These are phyloP conservation scores for Lepus townsendii DNA, from an alignment of 2,797 vertebrate species.

Conservation along the genomic window DNA sequence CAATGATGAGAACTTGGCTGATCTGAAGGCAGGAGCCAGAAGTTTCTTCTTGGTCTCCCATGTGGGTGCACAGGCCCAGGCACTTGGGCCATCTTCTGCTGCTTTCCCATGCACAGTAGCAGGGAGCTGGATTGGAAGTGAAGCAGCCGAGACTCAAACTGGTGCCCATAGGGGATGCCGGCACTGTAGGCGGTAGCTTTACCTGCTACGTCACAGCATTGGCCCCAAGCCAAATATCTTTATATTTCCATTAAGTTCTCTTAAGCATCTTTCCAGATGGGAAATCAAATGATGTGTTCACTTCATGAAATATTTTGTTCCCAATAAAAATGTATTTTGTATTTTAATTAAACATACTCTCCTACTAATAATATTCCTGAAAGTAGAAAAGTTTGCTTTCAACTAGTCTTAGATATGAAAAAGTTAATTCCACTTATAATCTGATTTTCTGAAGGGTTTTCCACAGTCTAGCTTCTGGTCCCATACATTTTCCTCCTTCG, in stretches of 20 bases:
- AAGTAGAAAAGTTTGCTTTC: background rate
- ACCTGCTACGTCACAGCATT: too few species aligned
- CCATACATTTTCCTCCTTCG: background rate
- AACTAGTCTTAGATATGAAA: background rate
- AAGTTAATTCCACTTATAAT: background rate
- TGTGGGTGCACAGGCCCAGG: too few species aligned
- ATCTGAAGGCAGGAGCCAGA: too few species aligned
- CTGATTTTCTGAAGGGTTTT: slow-evolving; percentile 7
- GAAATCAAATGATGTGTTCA: background rate
- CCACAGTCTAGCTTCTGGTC: background rate
- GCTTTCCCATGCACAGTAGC: too few species aligned
- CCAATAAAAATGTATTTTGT: background rate
- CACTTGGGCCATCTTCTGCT: too few species aligned
- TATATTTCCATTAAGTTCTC: slow-evolving; percentile 19
- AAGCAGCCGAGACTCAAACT: too few species aligned
- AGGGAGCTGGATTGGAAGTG: too few species aligned
- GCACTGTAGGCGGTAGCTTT: too few species aligned
- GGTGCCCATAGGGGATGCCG: too few species aligned
- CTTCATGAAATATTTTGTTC: slow-evolving; percentile 14
- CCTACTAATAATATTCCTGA: background rate
- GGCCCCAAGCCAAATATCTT: background rate
- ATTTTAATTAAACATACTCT: slow-evolving; percentile 1
- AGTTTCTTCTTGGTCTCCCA: too few species aligned
- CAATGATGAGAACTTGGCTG: too few species aligned
- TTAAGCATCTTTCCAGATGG: background rate